A percentile compares a stretch with the other conserved stretches of the same genome.
phyloP scores from a whole-genome alignment of 2,888 invertebrate genomes.

The Drosophila macrospina region DNA sequence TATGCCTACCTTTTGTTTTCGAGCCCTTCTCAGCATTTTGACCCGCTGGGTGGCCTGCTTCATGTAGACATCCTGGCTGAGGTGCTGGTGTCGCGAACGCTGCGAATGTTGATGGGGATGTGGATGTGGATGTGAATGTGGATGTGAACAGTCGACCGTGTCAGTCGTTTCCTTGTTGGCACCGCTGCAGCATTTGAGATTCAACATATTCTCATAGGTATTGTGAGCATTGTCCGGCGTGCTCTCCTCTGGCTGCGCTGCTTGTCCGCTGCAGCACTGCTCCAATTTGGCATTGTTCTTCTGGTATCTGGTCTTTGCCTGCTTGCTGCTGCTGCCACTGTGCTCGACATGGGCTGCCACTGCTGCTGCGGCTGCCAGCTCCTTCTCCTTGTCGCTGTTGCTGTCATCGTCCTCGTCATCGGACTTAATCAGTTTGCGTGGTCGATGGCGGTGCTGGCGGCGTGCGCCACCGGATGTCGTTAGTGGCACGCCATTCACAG shows the following conservation, averaged over 20 bases:
- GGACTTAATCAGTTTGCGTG: slow-evolving; percentile 85
- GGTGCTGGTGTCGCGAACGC: slow-evolving; percentile 41
- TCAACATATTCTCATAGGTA: slow-evolving; percentile 84
- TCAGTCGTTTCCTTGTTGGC: slow-evolving; percentile 55
- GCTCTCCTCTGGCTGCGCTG: slow-evolving; percentile 55
- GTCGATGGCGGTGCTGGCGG: slow-evolving; percentile 85
- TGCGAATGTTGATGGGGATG: slow-evolving; percentile 33
- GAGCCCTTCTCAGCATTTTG: slow-evolving; percentile 84
- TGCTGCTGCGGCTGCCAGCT: slow-evolving; percentile 34
- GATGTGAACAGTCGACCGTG: slow-evolving; percentile 53
- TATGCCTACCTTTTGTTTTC: slow-evolving; percentile 84
- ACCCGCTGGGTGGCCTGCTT: slow-evolving; percentile 84
- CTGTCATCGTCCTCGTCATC: slow-evolving; percentile 85
- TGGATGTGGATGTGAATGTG: slow-evolving; percentile 38
- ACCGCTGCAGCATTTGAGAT: slow-evolving; percentile 81
- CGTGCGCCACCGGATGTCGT: slow-evolving; percentile 80
- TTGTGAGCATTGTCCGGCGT: slow-evolving; percentile 78
- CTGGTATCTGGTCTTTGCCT: slow-evolving; percentile 61
- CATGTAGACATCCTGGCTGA: slow-evolving; percentile 81
- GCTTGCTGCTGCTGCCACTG: slow-evolving; percentile 48
- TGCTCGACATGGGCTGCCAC: slow-evolving; percentile 39
- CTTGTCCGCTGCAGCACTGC: slow-evolving; percentile 62
- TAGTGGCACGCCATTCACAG: slow-evolving; percentile 53
- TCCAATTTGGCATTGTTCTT: slow-evolving; percentile 78
- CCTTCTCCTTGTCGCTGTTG: slow-evolving; percentile 84